phyloP scores from a whole-genome alignment of 2,797 vertebrate genomes.

The Amblyopsis hoosieri region DNA sequence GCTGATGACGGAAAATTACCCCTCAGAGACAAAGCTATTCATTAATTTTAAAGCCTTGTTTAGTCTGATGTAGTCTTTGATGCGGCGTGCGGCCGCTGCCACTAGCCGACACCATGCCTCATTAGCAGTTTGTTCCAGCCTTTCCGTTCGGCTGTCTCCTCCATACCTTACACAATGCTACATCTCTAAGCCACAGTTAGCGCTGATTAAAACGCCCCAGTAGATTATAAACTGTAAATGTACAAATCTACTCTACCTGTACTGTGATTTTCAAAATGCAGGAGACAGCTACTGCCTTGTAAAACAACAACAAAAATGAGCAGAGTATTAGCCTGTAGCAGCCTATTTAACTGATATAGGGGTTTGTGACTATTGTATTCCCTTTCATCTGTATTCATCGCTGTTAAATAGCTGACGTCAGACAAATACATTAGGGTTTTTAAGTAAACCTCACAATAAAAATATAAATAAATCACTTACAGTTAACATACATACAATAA shows the following conservation, averaged over 20 bases:
- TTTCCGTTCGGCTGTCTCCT: conserved; percentile 58
- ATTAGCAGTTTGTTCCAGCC: conserved; percentile 75
- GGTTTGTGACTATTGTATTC: conserved; percentile 32
- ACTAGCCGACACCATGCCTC: conserved; percentile 74
- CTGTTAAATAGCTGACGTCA: background rate
- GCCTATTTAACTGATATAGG: conserved; percentile 1
- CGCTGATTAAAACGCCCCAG: conserved; percentile 2
- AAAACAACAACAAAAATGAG: background rate
- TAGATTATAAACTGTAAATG: conserved; percentile 50
- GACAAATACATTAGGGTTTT: conserved; percentile 30
- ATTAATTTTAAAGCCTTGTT: conserved; percentile 85
- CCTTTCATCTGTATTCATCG: conserved; percentile 7
- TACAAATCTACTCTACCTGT: conserved; percentile 19
- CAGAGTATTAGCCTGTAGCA: background rate
- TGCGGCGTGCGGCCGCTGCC: conserved; percentile 72
- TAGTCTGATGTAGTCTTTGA: conserved; percentile 82
- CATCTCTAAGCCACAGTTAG: conserved; percentile 24
- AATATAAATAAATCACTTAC: no score
- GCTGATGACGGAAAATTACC: conserved; percentile 81
- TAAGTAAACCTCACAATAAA: conserved; percentile 48
- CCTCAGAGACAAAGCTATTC: conserved; percentile 78
- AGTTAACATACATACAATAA: no score
- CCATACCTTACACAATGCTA: conserved; percentile 41
- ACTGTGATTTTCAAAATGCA: background rate
- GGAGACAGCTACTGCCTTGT: no score